Conservation (phyloP, 2,797 vertebrate species). For the Anniella stebbinsi region DNA sequence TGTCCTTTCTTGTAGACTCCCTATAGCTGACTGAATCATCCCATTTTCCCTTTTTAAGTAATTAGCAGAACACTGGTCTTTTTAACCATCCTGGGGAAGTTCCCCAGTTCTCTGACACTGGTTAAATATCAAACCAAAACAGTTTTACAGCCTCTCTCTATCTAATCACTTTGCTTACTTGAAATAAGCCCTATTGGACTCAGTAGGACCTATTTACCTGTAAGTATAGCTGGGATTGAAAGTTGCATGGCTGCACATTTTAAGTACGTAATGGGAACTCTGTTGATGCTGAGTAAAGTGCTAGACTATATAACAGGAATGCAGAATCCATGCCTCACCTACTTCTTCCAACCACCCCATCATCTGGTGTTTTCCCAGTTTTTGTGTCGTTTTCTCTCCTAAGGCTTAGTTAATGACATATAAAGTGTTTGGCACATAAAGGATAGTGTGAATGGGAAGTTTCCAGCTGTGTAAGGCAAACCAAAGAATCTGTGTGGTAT, state of each 20-base stretch:
- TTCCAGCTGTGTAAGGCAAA: neutral
- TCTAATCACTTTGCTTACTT: neutral
- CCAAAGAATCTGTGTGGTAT: neutral
- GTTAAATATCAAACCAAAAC: neutral
- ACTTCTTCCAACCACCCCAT: too few species aligned
- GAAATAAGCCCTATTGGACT: neutral
- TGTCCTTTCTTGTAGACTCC: neutral
- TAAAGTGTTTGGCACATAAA: too few species aligned
- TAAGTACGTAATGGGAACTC: neutral
- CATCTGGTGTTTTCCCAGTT: too few species aligned
- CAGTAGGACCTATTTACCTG: neutral
- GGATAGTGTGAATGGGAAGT: neutral
- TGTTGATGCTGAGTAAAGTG: neutral
- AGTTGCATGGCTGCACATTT: neutral
- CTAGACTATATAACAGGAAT: neutral
- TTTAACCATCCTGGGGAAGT: neutral
- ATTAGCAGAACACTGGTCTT: slow-evolving; percentile 16
- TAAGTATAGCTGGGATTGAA: neutral
- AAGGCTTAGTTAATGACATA: too few species aligned
- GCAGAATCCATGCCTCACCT: too few species aligned
- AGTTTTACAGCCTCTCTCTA: neutral
- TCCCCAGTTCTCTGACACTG: neutral
- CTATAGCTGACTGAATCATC: neutral
- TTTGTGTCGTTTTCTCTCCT: too few species aligned
- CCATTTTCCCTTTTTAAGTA: slow-evolving; percentile 4